Base-by-base conservation (phyloP, 1,140 invertebrate species). In the Drosophila carrolli region DNA sequence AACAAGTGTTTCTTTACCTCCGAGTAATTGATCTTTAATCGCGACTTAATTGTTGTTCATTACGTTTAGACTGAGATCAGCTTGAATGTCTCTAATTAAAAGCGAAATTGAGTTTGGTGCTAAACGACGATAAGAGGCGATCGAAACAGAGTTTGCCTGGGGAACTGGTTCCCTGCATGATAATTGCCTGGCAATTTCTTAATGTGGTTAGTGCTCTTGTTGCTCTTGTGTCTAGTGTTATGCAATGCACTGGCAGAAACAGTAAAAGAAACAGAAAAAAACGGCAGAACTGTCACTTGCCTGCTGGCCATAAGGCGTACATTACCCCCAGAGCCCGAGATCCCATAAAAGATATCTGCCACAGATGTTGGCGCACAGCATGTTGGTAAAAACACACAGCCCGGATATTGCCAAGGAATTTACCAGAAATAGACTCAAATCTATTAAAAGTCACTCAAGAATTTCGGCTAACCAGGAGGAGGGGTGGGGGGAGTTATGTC, bases 391-490 rank as follows among this genome's bases (percentile, higher is more conserved):
- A 32, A 35, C 44, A 63, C 29, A 48, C 13, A 54, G 73, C 75
- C 73, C 63, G 73, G 73, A 77, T 70, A 68, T 77, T 44, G 74
- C 35, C 50, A 40, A 77, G 37, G 66, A 58, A 71, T 77, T 77
- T 50, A 56, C 29, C 48, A 62, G 40, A 75, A 62, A 75, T 58
- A 57, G 44, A 41, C 60, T 32, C 23, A 73, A 81, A 86, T 81
- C 78, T 85, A 81, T 86, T 75, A 65, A 81, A 85, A 86, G 61
- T 62, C 63, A 75, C 38, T 82, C 79, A 76, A 82, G 82, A 78
- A 79, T 78, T 73, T 76, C 27, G 73, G 70, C 50, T 40, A 72
- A 76, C 75, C 84, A 82, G 19, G 44, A 41, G 13, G 11, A 14
- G 41, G 29, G 13, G 35, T 47, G 13, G n/a, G 32, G 44, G 44